Evolutionary conservation across 2,113 vertebrate genomes (phyloP).

Genomic region (Ophthalmolycus amberensis): DNA sequence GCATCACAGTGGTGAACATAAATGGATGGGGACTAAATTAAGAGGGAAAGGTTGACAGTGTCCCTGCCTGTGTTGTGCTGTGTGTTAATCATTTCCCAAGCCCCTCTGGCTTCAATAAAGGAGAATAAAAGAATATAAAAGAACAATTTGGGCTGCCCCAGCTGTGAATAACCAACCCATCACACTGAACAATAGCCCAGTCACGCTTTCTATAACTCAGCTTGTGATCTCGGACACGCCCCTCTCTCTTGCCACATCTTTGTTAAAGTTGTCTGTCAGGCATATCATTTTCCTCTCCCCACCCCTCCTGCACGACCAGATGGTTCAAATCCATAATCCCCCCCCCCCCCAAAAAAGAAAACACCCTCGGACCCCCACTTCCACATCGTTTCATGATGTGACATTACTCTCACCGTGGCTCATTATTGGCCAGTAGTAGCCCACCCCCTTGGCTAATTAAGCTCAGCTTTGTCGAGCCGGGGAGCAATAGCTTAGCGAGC

Average conservation of each 20-base stretch:
- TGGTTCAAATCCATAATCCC: slow-evolving; percentile 99
- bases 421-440: slow-evolving; percentile 87
- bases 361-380: slow-evolving; percentile 42
- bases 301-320: slow-evolving; percentile 86
- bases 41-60: slow-evolving; percentile 77
- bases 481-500: slow-evolving; percentile 87
- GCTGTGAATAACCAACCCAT: slow-evolving; percentile 86
- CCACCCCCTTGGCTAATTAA: slow-evolving; percentile 91
- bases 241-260: slow-evolving; percentile 86
- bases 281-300: slow-evolving; percentile 72
- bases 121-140: slow-evolving; percentile 87
- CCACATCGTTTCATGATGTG: slow-evolving; percentile 61
- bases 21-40: slow-evolving; percentile 79
- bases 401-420: slow-evolving; percentile 79
- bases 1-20: slow-evolving; percentile 62
- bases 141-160: slow-evolving; percentile 87
- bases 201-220: slow-evolving; percentile 87
- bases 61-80: slow-evolving; percentile 73
- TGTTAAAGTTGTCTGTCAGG: slow-evolving; percentile 91
- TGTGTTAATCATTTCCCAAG: slow-evolving; percentile 84
- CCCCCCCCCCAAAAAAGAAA: slow-evolving; percentile 69
- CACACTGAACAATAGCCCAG: slow-evolving; percentile 86
- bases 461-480: slow-evolving; percentile 90
- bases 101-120: slow-evolving; percentile 87
- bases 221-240: slow-evolving; percentile 91